A percentile compares a stretch with the other conserved stretches of the same genome.
These are phyloP conservation scores for Bos javanicus DNA, from an alignment of 2,113 vertebrate species.

Conservation along the genomic window DNA sequence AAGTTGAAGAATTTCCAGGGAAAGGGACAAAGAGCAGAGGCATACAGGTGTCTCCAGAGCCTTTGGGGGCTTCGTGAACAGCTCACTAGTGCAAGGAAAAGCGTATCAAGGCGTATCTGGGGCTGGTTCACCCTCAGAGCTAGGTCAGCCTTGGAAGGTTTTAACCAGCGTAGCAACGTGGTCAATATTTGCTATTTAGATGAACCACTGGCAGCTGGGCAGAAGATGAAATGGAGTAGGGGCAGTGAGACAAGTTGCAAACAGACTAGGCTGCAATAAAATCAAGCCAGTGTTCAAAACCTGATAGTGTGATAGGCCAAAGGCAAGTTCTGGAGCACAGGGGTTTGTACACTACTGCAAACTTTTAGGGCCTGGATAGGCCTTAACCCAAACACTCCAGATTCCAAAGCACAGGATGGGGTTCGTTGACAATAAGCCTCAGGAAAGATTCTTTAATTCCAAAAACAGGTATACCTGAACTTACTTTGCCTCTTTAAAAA, in stretches of 20 bases:
- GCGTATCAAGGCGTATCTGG: rapidly evolving
- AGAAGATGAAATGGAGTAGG: neutral
- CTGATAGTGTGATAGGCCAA: neutral
- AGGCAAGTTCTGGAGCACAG: neutral
- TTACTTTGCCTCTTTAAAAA: neutral
- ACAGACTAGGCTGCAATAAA: neutral
- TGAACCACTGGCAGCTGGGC: neutral
- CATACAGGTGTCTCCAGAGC: neutral
- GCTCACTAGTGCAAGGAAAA: neutral
- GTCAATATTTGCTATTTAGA: neutral
- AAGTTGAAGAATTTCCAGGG: neutral
- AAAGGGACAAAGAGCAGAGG: neutral
- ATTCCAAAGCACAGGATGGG: neutral
- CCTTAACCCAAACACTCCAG: neutral
- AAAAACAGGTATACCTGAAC: neutral
- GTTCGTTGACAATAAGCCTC: neutral
- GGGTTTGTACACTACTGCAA: neutral
- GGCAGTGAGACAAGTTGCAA: neutral
- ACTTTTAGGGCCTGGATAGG: neutral
- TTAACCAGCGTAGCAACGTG: neutral
- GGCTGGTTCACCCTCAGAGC: neutral
- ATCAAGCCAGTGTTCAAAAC: neutral
- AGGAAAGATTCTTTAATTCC: neutral
- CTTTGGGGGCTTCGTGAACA: neutral
- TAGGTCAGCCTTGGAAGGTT: neutral